phyloP scores from a whole-genome alignment of 2,888 invertebrate genomes.

The Amblyjoppa proteus region DNA sequence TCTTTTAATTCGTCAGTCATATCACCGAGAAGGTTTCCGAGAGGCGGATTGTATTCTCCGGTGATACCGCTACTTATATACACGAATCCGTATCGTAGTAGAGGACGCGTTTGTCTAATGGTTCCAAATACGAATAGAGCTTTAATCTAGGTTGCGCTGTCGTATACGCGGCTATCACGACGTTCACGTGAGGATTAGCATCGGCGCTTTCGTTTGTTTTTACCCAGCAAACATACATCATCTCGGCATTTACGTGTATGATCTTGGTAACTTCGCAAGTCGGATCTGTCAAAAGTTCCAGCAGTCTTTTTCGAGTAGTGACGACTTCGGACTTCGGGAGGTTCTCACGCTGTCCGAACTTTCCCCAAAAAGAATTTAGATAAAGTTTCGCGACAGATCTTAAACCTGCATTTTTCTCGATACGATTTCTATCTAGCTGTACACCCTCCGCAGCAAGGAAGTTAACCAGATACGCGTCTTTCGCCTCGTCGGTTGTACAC shows the following conservation, averaged over 20 bases:
- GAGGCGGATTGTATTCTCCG: conserved; percentile 35
- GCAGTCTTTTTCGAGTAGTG: conserved; percentile 34
- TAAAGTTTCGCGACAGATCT: conserved; percentile 42
- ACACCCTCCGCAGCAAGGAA: too few species aligned
- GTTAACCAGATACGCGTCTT: too few species aligned
- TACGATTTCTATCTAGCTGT: too few species aligned
- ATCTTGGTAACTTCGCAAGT: conserved; percentile 36
- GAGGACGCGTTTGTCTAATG: conserved; percentile 74
- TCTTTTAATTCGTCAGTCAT: conserved; percentile 79
- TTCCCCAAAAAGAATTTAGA: too few species aligned
- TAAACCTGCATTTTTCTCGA: conserved; percentile 71
- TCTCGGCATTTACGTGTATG: too few species aligned
- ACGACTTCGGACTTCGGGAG: conserved; percentile 3
- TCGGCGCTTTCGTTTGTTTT: too few species aligned
- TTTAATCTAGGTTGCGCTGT: conserved; percentile 40
- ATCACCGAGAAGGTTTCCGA: conserved; percentile 75
- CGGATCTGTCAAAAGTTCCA: conserved; percentile 64
- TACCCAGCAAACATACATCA: too few species aligned
- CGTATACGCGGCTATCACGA: too few species aligned
- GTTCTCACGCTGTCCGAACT: too few species aligned
- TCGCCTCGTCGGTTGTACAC: conserved; percentile 24
- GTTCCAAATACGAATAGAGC: conserved; percentile 77
- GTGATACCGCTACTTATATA: conserved; percentile 72
- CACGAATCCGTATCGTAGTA: conserved; percentile 66
- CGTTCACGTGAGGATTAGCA: too few species aligned